Percentiles rank a stretch among this genome's conserved stretches.
Evolutionary conservation across 2,797 vertebrate species (phyloP).

Genomic region (Smutsia gigantea): DNA sequence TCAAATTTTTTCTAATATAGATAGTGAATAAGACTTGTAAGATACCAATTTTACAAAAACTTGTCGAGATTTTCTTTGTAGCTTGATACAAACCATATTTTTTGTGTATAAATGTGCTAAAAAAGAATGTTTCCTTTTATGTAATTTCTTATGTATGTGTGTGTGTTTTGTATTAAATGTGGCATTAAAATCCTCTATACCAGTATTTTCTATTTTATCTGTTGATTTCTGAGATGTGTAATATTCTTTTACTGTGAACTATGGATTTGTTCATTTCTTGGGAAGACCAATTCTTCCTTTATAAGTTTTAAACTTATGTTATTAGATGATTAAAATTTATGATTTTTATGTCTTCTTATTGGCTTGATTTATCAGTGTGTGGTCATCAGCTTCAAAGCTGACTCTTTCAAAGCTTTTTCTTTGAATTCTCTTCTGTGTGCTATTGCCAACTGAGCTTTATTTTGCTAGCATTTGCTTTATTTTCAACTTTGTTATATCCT

Average conservation of each 20-base stretch:
- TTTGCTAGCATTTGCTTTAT: not conserved
- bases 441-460: not conserved
- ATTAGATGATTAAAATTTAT: not conserved
- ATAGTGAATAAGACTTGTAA: not conserved
- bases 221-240: not conserved
- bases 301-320: not conserved
- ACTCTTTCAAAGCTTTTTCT: not conserved
- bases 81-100: not conserved
- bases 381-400: not conserved
- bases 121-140: not conserved
- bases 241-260: not conserved
- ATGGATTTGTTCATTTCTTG: not conserved
- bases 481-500: not conserved
- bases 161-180: not conserved
- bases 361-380: not conserved
- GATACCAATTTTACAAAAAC: not conserved
- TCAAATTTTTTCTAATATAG: not conserved
- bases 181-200: not conserved
- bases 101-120: not conserved
- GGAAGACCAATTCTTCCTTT: conserved; percentile 12
- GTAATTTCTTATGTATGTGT: not conserved
- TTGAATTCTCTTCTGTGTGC: not conserved
- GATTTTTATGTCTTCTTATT: not conserved
- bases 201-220: conserved; percentile 26
- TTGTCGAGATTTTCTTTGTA: conserved; percentile 18